Evolutionary conservation across 2,797 vertebrate species (phyloP), one percentile per base, ranked within the genome.

Genomic region (Sphenodon punctatus): DNA sequence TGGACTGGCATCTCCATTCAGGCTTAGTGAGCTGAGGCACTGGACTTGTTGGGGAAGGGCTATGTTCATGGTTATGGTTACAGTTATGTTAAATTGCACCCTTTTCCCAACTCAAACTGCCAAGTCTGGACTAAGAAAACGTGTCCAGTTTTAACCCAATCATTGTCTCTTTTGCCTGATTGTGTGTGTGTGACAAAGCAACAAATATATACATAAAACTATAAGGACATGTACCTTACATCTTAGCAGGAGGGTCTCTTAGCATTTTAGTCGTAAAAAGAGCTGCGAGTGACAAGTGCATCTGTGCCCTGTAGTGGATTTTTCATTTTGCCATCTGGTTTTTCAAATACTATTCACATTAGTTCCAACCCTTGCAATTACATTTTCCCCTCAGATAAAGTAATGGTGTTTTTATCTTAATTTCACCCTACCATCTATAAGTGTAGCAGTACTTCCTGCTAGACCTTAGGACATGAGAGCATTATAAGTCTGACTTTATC

Each of bases 341-440:
- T 76, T 60, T 85, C 51, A 80, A 91, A 80, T 77, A 89, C 72
- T 87, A 89, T 87, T 88, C 23, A 87, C 87, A 87, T 88, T 78
- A 89, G 3, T 60, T 88, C 73, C 63, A 78, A 80, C 55, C 13
- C 25, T 82, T 73, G 76, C 63, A 90, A 82, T 86, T 87, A 84
- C 67, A 84, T 87, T 87, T 89, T 74, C 36, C 46, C 67, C 69
- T 80, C 64, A 87, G 85, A 75, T 80, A 60, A 82, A 75, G 60
- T 82, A 87, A 89, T 71, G 68, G 23, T 59, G 83, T 85, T 88
- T 91, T 89, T 7, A 87, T 89, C 81, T 90, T 88, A 84, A 85
- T 90, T 88, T 88, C 84, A 58, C 49, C 80, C 84, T 70, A 32
- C 42, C 51, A 59, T 85, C 71, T 81, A 51, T 82, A 66, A 78